Evolutionary conservation across 2,888 invertebrate genomes (phyloP).

Genomic region (Eupelmus urozonus): DNA sequence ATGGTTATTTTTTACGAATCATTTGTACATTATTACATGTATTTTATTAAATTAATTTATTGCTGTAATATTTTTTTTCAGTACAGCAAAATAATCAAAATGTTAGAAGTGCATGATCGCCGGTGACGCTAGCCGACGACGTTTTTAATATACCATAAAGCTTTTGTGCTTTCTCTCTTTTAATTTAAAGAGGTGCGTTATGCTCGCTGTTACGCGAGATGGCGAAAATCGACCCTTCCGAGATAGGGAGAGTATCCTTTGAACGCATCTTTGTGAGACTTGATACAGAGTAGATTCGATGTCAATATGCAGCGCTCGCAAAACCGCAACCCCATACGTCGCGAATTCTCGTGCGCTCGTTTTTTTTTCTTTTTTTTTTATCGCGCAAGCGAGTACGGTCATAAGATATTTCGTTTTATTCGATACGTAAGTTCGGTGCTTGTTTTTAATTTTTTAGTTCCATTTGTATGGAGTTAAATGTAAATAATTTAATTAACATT

Average conservation of each 20-base stretch:
- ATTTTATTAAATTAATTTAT: no score
- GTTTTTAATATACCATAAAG: slow-evolving; percentile 7
- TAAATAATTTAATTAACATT: no score
- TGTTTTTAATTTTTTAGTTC: neutral
- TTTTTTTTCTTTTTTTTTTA: slow-evolving; percentile 3
- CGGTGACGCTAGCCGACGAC: neutral
- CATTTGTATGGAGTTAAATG: neutral
- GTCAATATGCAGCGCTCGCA: slow-evolving; percentile 11
- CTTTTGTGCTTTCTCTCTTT: neutral
- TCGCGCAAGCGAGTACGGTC: neutral
- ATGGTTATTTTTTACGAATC: no score
- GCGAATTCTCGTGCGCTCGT: slow-evolving; percentile 38
- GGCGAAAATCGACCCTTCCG: slow-evolving; percentile 46
- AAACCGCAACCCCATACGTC: slow-evolving; percentile 40
- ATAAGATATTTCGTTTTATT: slow-evolving; percentile 37
- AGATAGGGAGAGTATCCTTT: slow-evolving; percentile 44
- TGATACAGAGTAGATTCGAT: slow-evolving; percentile 51
- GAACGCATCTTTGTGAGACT: slow-evolving; percentile 46
- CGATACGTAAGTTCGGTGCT: neutral
- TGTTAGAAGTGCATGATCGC: neutral
- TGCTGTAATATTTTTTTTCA: no score
- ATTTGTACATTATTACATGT: no score
- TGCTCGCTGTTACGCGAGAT: slow-evolving; percentile 14
- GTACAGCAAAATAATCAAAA: no score
- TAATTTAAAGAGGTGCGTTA: slow-evolving; percentile 13